Conservation (phyloP, 2,888 invertebrate genomes). For the Podabrus alpinus region DNA sequence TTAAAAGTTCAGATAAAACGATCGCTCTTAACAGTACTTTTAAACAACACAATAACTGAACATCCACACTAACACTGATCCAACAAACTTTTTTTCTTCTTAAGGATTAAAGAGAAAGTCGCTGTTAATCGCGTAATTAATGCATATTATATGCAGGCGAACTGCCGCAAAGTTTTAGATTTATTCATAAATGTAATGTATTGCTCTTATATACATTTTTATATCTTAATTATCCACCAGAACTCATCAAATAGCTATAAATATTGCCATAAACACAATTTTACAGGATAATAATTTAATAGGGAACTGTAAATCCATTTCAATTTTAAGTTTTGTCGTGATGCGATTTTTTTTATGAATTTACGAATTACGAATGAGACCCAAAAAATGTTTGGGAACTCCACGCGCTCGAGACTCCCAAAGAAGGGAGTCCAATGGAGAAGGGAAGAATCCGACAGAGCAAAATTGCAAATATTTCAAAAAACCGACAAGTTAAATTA, state of each 20-base stretch:
- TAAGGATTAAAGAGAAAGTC: background rate
- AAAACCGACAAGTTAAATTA: background rate
- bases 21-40: background rate
- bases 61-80: background rate
- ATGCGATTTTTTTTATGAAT: no score
- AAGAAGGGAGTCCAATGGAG: no score
- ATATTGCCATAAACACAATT: background rate
- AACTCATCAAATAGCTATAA: background rate
- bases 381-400: no score
- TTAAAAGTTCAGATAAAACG: background rate
- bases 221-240: background rate
- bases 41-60: background rate
- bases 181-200: background rate
- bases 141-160: background rate
- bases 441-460: background rate
- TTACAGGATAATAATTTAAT: background rate
- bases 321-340: no score
- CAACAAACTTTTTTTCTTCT: background rate
- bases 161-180: background rate
- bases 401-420: no score
- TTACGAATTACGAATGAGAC: no score
- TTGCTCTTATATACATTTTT: background rate
- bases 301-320: background rate
- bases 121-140: background rate
- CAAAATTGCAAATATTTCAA: background rate